A percentile compares a stretch with the other conserved stretches of the same genome.
Evolutionary conservation across 37 sponge, comb jelly and placozoan genomes (phyloP).

Genomic region (Theonella swinhoei): DNA sequence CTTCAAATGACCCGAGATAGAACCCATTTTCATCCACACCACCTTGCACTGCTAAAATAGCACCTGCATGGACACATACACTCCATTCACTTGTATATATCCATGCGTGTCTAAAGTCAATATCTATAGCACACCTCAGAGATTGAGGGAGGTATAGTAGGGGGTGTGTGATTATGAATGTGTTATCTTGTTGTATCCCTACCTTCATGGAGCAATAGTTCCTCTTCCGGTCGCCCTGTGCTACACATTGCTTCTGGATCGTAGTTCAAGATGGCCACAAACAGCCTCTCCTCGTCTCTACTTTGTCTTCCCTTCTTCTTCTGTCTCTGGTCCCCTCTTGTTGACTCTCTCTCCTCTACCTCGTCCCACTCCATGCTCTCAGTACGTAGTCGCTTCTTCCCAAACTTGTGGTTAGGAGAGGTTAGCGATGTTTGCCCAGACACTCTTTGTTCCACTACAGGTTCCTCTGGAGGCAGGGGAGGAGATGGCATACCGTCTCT

Average conservation of each 20-base stretch:
- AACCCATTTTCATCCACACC: slow-evolving; percentile 71
- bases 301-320: neutral
- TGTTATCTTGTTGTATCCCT: no score
- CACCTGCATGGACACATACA: slow-evolving; percentile 44
- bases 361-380: neutral
- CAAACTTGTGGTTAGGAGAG: neutral
- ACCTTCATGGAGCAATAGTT: slow-evolving; percentile 55
- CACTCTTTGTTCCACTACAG: neutral
- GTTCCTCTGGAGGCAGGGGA: neutral
- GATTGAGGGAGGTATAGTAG: no score
- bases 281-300: no score
- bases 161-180: no score
- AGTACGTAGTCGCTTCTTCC: neutral
- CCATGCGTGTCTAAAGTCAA: no score
- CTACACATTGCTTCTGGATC: slow-evolving; percentile 66
- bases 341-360: neutral
- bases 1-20: slow-evolving; percentile 55
- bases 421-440: neutral
- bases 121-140: no score
- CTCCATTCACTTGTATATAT: no score
- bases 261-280: slow-evolving; percentile 79
- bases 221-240: slow-evolving; percentile 74
- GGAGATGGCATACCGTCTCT: neutral
- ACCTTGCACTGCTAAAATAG: slow-evolving; percentile 70
- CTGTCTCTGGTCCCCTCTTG: neutral